Evolutionary conservation across 2,888 invertebrate genomes (phyloP), one percentile per base, ranked within the genome.

Genomic region (Cerceris ruficornis): DNA sequence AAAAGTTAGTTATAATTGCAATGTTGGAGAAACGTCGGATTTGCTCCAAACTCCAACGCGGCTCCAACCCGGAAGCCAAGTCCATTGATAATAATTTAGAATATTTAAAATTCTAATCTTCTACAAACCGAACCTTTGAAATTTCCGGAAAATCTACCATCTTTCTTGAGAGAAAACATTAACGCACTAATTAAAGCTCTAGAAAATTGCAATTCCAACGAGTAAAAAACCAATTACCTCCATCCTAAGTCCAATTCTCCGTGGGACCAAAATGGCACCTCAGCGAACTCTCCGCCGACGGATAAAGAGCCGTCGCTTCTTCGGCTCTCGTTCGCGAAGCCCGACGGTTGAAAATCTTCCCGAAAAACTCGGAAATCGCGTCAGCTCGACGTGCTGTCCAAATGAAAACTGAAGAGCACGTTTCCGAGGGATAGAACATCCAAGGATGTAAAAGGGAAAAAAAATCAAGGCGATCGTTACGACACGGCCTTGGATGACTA

Each of bases 401-500:
- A 14, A 67, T 57, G 77, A 75, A 69, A 76, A 85, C 85, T 85
- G 80, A 81, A 55, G 50, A 46, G 49, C n/a, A 52, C 41, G 54
- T 39, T 72, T 41, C 54, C 7, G 13, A 54, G 64, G 64, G 68
- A 39, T 52, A 55, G 14, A 15, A 42, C 14, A 28, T 52, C n/a
- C 15, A 46, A 7, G 62, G n/a, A 46, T 41, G 60, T 74, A 75
- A 67, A 77, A 81, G 78, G 69, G 77, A 81, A 77, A 80, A 86
- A 80, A 83, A 83, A 81, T 81, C 80, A 76, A 81, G 79, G 68
- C 69, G 65, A 74, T 66, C 70, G 73, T 74, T 75, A 68, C 62
- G 68, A 62, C 68, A 71, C 69, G 75, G 58, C 85, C 86, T 85
- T 85, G 83, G 67, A 73, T 74, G 54, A 39, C 66, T 41, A 67